Evolutionary conservation across 2,113 vertebrate species (phyloP), one percentile per base, ranked within the genome.

Genomic region (Sinocyclocheilus anshuiensis): DNA sequence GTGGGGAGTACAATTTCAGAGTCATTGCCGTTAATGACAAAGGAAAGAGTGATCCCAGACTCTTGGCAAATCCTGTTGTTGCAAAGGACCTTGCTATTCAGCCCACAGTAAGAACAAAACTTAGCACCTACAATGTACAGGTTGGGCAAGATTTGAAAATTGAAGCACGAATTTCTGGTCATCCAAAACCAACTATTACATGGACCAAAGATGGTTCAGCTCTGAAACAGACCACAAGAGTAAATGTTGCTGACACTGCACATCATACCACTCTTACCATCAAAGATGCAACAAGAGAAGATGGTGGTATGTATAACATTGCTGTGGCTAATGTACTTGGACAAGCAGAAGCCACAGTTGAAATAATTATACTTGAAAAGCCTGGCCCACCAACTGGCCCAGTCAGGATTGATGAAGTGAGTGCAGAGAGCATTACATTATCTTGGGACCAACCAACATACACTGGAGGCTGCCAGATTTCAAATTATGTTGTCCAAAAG

Each of bases 401-500:
- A 86, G 94, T 99, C 83, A 98, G 95, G 89, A 94, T 98, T 89
- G 98, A 99, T 84, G 97, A 98, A 87, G 89, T 99, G 87, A 99
- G 97, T 95, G 97, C 97, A 88, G 97, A 99, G 92, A 97, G 97
- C 87, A 93, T 99, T 67, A 97, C 98, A 29, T 87, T 99, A 20
- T 97, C 91, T 76, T 99, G 98, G 98, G 96, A 97, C 87, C 96
- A 98, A 88, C 98, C 98, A 63, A 84, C 59, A 2, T 98, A 99
- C 81, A 97, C 95, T 86, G 98, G 98, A 0, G 98, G 98, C 87
- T 99, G 98, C 88, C 97, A 96, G 87, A 97, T 99, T 85, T 98
- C 97, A 75, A 99, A 99, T 91, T 99, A 99, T 82, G 90, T 99
- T 86, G 98, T 99, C 85, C 96, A 99, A 83, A 99, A 99, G 90